Base-by-base conservation (phyloP, 1,140 invertebrate genomes). In the Trachymyrmex cornetzi region DNA sequence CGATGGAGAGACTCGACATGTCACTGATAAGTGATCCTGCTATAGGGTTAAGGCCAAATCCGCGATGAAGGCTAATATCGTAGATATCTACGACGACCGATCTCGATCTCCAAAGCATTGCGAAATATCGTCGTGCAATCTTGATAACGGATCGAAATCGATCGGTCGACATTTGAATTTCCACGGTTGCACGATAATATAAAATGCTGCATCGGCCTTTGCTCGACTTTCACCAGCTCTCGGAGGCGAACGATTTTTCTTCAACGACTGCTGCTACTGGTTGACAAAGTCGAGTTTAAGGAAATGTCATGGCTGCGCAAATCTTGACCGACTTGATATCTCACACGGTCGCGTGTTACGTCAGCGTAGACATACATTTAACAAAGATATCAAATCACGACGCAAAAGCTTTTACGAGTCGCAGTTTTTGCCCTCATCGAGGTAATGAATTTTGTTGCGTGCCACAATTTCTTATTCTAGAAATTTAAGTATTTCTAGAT, bases 241-340 rank as follows among this genome's bases (percentile, higher is more conserved):
- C 30, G 19, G 27, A n/a, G 61, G 38, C 67, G 38, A 22, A 7
- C 38, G 57, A 85, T 67, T 64, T 79, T 86, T 74, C 80, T 59
- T 59, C 34, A 55, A 59, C 48, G 44, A 22, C 34, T 24, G 48
- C 12, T 19, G 72, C 75, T 61, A 66, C 34, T 50, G 84, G 38
- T 12, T 53, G 63, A 3, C 72, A 75, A 74, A 75, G 71, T 85
- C 57, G 75, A 24, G 16, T 44, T 27, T 34, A 50, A 48, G 66
- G 77, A 59, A 88, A 88, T 88, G 77, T 87, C 85, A 88, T 14
- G 85, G 85, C 69, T 88, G 77, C 59, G 53, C 34, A 82, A 87
- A 82, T 87, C 77, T 87, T 88, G 87, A 87, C 85, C 77, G 69
- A 85, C 50, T 77, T 77, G 44, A 34, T 34, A 44, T 85, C 44